These are phyloP conservation scores for Scaptomyza graminum DNA, from an alignment of 1,140 invertebrate species.

Conservation along the genomic window DNA sequence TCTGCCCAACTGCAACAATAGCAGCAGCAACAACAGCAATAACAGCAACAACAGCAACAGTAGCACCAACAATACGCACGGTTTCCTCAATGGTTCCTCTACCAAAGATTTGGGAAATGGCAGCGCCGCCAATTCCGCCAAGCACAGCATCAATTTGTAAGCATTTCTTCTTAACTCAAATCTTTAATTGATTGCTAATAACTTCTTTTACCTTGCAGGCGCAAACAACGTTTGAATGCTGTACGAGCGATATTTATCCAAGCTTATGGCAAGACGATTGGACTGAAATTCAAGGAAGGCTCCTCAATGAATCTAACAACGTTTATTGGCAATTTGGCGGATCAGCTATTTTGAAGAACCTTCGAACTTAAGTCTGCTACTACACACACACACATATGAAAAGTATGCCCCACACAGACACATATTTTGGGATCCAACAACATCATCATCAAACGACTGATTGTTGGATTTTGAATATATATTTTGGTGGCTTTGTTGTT, in stretches of 20 bases:
- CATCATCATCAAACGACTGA: constrained; percentile 27
- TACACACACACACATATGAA: background rate
- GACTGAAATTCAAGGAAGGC: constrained; percentile 83
- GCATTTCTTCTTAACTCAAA: background rate
- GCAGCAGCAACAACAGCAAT: constrained; percentile 82
- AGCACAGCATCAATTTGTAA: constrained; percentile 68
- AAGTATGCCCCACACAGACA: constrained; percentile 25
- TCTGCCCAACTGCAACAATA: constrained; percentile 83
- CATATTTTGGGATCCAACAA: background rate
- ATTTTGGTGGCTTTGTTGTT: constrained; percentile 45
- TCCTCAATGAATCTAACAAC: constrained; percentile 74
- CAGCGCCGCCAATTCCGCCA: constrained; percentile 35
- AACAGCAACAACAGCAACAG: constrained; percentile 85
- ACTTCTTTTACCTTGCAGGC: constrained; percentile 66
- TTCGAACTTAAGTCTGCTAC: no score
- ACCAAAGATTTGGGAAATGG: constrained; percentile 46
- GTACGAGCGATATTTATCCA: constrained; percentile 82
- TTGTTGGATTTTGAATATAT: constrained; percentile 19
- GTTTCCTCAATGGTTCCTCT: constrained; percentile 83
- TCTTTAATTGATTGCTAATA: background rate
- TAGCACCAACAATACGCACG: constrained; percentile 85
- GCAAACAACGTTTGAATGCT: constrained; percentile 86
- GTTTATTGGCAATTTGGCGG: constrained; percentile 77
- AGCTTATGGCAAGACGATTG: constrained; percentile 81
- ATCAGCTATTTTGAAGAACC: constrained; percentile 63